Evolutionary conservation across 2,888 invertebrate genomes (phyloP).

Genomic region (Drosophila setosimentum): DNA sequence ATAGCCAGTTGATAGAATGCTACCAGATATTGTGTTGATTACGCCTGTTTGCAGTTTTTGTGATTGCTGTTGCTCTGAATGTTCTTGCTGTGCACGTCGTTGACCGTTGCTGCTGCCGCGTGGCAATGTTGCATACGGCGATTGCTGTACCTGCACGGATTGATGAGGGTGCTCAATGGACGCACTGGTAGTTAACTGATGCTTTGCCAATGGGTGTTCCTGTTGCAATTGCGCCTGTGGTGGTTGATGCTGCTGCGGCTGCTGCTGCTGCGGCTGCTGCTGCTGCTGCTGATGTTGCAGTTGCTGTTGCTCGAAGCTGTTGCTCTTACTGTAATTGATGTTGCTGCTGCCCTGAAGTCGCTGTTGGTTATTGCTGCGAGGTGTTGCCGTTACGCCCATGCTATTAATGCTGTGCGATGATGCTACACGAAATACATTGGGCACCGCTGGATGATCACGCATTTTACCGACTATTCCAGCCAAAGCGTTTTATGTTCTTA

Average conservation of each 20-base stretch:
- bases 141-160: constrained; percentile 56
- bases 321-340: constrained; percentile 21
- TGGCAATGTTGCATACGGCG: constrained; percentile 78
- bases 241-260: constrained; percentile 28
- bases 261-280: constrained; percentile 34
- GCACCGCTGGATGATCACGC: constrained; percentile 83
- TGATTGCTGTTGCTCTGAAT: constrained; percentile 15
- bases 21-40: constrained; percentile 83
- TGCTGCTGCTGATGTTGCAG: constrained; percentile 33
- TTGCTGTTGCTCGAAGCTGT: constrained; percentile 41
- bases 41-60: constrained; percentile 56
- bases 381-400: constrained; percentile 44
- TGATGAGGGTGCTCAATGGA: constrained; percentile 75
- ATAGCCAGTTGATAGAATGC: constrained; percentile 77
- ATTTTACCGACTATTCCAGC: constrained; percentile 55
- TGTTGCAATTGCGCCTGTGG: constrained; percentile 28
- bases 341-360: constrained; percentile 35
- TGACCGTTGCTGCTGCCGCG: constrained; percentile 44
- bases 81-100: constrained; percentile 18
- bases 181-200: constrained; percentile 75
- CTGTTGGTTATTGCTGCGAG: constrained; percentile 48
- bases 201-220: constrained; percentile 41
- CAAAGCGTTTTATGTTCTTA: background rate
- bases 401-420: constrained; percentile 81
- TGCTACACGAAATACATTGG: constrained; percentile 84